Percentiles rank a stretch among this genome's conserved stretches.
Conservation (phyloP, 1,140 invertebrate genomes). For the Mizuhopecten yessoensis region DNA sequence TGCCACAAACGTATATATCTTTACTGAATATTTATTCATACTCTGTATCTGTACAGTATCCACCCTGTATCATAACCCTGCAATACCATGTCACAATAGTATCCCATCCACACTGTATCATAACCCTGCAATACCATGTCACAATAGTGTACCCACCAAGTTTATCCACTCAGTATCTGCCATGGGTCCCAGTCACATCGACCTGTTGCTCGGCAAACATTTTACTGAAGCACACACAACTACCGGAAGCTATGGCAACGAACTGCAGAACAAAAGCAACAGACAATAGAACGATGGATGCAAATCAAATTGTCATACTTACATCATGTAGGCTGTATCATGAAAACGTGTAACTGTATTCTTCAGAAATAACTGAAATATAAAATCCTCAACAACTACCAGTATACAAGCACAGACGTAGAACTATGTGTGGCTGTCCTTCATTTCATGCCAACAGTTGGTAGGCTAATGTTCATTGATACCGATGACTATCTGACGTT, state of each 20-base stretch:
- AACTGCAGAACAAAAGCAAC: not conserved
- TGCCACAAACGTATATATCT: too few relatives aligned
- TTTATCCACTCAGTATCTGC: too few relatives aligned
- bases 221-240: not conserved
- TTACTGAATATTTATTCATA: too few relatives aligned
- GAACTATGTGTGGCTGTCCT: not conserved
- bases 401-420: not conserved
- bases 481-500: constrained; percentile 3
- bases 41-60: not conserved
- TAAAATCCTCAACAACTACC: not conserved
- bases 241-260: not conserved
- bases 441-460: constrained; percentile 20
- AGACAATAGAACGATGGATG: not conserved
- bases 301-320: not conserved
- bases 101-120: not conserved
- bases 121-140: not conserved
- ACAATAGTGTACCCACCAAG: too few relatives aligned
- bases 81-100: too few relatives aligned
- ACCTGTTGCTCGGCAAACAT: not conserved
- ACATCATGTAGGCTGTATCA: not conserved
- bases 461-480: not conserved
- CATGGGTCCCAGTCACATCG: too few relatives aligned
- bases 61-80: not conserved
- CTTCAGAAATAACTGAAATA: not conserved
- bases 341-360: not conserved